These are phyloP conservation scores for Syrista parreyssii DNA, from an alignment of 2,888 invertebrate genomes.

Conservation along the genomic window DNA sequence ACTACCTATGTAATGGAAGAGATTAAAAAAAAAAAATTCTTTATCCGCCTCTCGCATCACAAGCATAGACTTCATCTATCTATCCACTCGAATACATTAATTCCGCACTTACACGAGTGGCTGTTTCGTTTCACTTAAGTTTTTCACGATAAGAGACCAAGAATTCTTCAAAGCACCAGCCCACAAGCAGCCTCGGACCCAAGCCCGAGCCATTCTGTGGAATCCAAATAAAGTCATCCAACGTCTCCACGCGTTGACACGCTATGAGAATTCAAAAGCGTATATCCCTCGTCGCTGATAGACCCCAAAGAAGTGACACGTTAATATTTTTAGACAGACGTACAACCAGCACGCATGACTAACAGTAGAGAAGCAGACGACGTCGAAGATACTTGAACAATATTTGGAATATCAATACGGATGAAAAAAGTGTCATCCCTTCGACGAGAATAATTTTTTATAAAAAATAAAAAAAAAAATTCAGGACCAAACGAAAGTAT, in stretches of 20 bases:
- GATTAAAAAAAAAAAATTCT: neutral
- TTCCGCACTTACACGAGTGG: neutral
- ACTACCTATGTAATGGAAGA: neutral
- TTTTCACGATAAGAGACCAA: neutral
- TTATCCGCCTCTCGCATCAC: neutral
- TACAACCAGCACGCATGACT: neutral
- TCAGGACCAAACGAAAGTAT: neutral
- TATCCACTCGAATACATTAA: neutral
- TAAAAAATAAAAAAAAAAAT: too few relatives aligned
- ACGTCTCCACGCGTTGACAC: neutral
- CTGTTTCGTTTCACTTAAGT: neutral
- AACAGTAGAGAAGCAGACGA: neutral
- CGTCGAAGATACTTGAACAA: neutral
- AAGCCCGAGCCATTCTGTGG: neutral
- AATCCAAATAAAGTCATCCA: neutral
- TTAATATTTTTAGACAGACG: neutral
- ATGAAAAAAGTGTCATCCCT: neutral
- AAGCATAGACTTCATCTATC: neutral
- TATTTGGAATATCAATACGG: neutral
- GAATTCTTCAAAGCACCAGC: neutral
- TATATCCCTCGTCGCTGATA: neutral
- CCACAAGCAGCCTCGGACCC: neutral
- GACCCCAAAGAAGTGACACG: neutral
- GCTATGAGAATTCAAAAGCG: neutral
- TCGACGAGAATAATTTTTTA: too few relatives aligned